These are phyloP conservation scores for Zelostemma sp. DNA, from an alignment of 1,140 invertebrate genomes.

Conservation along the genomic window DNA sequence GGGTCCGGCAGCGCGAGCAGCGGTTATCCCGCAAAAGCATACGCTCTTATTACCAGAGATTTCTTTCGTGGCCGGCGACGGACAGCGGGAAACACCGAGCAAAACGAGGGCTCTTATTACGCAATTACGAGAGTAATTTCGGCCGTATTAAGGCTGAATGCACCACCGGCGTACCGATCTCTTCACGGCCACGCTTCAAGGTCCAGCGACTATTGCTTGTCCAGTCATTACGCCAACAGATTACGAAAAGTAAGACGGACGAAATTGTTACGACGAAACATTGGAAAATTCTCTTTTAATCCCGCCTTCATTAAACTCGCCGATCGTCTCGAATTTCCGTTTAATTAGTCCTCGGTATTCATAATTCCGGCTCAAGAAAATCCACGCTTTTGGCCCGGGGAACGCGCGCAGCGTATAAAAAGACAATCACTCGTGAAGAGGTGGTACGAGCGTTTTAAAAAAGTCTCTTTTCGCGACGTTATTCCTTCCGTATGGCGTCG, in stretches of 20 bases:
- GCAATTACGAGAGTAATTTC: slow-evolving; percentile 66
- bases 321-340: slow-evolving; percentile 3
- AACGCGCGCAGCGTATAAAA: background rate
- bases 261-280: no score
- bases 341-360: slow-evolving; percentile 12
- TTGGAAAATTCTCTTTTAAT: no score
- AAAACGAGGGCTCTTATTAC: slow-evolving; percentile 59
- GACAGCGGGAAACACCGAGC: slow-evolving; percentile 35
- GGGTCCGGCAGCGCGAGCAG: slow-evolving; percentile 45
- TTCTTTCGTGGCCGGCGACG: slow-evolving; percentile 51
- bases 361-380: slow-evolving; percentile 18
- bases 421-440: slow-evolving; percentile 14
- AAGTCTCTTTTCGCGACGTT: slow-evolving; percentile 17
- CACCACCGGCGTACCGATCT: slow-evolving; percentile 29
- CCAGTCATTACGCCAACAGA: slow-evolving; percentile 5
- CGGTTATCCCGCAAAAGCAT: slow-evolving; percentile 51
- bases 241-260: background rate
- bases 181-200: slow-evolving; percentile 37
- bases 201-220: slow-evolving; percentile 27
- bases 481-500: slow-evolving; percentile 28
- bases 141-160: slow-evolving; percentile 53
- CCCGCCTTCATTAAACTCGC: no score
- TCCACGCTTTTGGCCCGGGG: slow-evolving; percentile 2
- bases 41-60: slow-evolving; percentile 56
- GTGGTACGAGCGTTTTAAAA: slow-evolving; percentile 8